Evolutionary conservation across 2,113 vertebrate genomes (phyloP), one percentile per base, ranked within the genome.

Genomic region (Rhodinocichla rosea): DNA sequence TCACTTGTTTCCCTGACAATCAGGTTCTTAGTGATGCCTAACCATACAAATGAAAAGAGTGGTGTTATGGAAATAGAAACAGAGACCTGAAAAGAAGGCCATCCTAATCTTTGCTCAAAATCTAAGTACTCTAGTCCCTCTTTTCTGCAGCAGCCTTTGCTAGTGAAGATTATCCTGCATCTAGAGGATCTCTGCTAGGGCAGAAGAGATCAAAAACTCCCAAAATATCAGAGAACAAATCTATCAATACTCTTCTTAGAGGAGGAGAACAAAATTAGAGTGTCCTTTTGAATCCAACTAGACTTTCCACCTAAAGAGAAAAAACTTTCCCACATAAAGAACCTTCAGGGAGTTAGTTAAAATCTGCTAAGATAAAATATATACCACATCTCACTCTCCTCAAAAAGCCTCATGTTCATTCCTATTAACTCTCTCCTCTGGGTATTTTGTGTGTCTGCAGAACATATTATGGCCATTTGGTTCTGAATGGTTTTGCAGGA

Each of bases 281-380:
- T 60, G 92, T 50, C 26, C 49, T 96, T 97, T 92, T 28, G 78
- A 94, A 94, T 96, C 82, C 84, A 95, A 37, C 91, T 90, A 81
- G 26, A 75, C 60, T 93, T 97, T 97, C 85, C 55, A 70, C 60
- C 94, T 95, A 89, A 97, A 97, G 83, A 94, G 91, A 95, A 97
- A 95, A 97, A 91, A 87, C 91, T 88, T 81, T 81, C 59, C 79
- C 57, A 70, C 87, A 97, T 91, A 64, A 96, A 95, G 69, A 94
- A 95, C 67, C 89, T 97, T 94, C 71, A 89, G 88, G 94, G 91
- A 74, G 65, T 96, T 95, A 86, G 86, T 89, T 96, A 91, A 96
- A 96, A 96, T 96, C 83, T 79, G 74, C 92, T 97, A 79, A 94
- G 93, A 97, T 94, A 97, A 97, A 97, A 97, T 97, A 96, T 83